A percentile compares a stretch with the other conserved stretches of the same genome.
Evolutionary conservation across 2,888 invertebrate species (phyloP).

Genomic region (Dione juno): DNA sequence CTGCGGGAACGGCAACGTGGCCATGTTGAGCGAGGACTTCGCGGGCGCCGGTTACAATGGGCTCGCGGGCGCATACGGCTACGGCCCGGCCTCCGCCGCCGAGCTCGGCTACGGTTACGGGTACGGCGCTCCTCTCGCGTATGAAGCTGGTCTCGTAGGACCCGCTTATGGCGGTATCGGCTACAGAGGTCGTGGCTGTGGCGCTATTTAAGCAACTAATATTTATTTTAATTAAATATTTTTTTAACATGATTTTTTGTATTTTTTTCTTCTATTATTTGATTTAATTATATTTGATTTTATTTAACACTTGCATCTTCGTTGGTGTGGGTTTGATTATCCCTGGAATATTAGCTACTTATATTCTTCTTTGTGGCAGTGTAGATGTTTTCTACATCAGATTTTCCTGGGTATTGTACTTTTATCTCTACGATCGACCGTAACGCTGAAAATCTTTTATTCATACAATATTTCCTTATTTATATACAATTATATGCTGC

Average conservation of each 20-base stretch:
- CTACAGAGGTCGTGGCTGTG: slow-evolving; percentile 38
- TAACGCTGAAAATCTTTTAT: too few relatives aligned
- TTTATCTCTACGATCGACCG: too few relatives aligned
- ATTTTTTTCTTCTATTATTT: not conserved
- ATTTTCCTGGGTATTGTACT: too few relatives aligned
- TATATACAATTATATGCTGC: too few relatives aligned
- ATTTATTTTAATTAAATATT: not conserved
- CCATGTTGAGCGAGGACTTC: slow-evolving; percentile 52
- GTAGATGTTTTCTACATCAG: too few relatives aligned
- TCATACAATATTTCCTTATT: too few relatives aligned
- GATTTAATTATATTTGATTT: too few relatives aligned
- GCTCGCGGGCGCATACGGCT: slow-evolving; percentile 33
- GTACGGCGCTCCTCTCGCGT: slow-evolving; percentile 29
- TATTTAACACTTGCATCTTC: too few relatives aligned
- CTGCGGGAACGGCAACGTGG: slow-evolving; percentile 58
- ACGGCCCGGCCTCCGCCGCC: slow-evolving; percentile 33
- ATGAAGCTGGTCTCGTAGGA: slow-evolving; percentile 32
- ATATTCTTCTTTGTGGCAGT: too few relatives aligned
- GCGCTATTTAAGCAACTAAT: slow-evolving; percentile 8
- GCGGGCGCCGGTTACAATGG: slow-evolving; percentile 42
- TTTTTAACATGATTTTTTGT: not conserved
- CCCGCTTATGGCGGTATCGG: slow-evolving; percentile 26
- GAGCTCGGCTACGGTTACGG: slow-evolving; percentile 36
- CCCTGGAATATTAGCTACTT: too few relatives aligned
- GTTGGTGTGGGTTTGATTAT: too few relatives aligned